phyloP scores from a whole-genome alignment of 2,888 invertebrate genomes.

The Hirudinaria manillensis region DNA sequence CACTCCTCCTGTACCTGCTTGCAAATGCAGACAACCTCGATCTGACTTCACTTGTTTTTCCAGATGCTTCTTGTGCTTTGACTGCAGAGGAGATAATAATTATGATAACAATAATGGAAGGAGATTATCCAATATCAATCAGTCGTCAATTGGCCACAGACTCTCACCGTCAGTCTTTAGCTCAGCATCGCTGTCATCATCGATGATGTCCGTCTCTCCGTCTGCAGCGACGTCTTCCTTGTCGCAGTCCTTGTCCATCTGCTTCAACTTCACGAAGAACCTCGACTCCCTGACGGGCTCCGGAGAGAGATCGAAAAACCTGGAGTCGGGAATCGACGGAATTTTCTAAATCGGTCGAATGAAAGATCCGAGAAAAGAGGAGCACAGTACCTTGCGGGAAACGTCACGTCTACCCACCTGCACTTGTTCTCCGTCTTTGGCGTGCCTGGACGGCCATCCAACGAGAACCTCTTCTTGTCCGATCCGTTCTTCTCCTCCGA shows the following conservation, averaged over 20 bases:
- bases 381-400: not conserved
- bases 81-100: no score
- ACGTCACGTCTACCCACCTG: not conserved
- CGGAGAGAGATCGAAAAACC: conserved; percentile 13
- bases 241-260: not conserved
- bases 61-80: no score
- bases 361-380: not conserved
- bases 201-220: not conserved
- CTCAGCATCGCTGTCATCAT: not conserved
- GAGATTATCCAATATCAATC: not conserved
- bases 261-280: conserved; percentile 20
- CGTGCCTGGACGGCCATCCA: not conserved
- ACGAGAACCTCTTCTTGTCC: not conserved
- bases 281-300: conserved; percentile 3
- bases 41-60: no score
- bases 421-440: no score
- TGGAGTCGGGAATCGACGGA: not conserved
- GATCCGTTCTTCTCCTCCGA: not conserved
- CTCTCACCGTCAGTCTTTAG: no score
- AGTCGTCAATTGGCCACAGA: no score
- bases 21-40: no score
- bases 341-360: not conserved
- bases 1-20: no score
- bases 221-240: not conserved
- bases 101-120: not conserved